Conservation (phyloP, 2,888 invertebrate genomes). For the Troides oblongomaculatus region DNA sequence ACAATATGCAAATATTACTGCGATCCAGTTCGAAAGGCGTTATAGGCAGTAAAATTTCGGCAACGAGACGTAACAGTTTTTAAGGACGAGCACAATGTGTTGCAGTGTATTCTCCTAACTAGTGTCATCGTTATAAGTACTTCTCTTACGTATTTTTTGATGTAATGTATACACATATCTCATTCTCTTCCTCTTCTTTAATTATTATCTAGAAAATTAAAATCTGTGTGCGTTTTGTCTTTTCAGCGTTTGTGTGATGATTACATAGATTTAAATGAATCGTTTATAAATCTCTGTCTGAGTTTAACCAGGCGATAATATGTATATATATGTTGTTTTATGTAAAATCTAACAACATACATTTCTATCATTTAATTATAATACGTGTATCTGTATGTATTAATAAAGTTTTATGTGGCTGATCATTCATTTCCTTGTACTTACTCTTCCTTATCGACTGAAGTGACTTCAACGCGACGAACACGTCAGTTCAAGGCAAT, state of each 20-base stretch:
- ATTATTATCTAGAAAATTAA: not conserved
- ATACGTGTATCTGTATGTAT: constrained; percentile 10
- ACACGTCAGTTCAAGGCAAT: not conserved
- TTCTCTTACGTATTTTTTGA: too few relatives aligned
- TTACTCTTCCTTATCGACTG: not conserved
- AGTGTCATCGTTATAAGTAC: too few relatives aligned
- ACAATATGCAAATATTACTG: too few relatives aligned
- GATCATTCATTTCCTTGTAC: not conserved
- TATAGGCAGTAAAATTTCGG: too few relatives aligned
- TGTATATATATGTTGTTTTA: not conserved
- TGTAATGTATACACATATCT: not conserved
- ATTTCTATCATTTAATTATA: not conserved
- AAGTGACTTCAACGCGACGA: not conserved
- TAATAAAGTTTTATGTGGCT: constrained; percentile 21
- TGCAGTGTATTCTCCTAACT: too few relatives aligned
- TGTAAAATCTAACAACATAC: constrained; percentile 3
- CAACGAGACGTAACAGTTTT: too few relatives aligned
- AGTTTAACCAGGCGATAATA: not conserved
- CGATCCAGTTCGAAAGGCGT: too few relatives aligned
- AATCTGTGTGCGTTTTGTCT: not conserved
- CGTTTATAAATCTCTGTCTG: not conserved
- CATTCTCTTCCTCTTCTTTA: not conserved
- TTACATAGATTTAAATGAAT: not conserved
- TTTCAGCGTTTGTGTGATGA: not conserved
- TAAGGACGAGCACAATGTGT: too few relatives aligned